Base-by-base conservation (phyloP, 2,113 vertebrate species). In the Lepidothrix coronata region DNA sequence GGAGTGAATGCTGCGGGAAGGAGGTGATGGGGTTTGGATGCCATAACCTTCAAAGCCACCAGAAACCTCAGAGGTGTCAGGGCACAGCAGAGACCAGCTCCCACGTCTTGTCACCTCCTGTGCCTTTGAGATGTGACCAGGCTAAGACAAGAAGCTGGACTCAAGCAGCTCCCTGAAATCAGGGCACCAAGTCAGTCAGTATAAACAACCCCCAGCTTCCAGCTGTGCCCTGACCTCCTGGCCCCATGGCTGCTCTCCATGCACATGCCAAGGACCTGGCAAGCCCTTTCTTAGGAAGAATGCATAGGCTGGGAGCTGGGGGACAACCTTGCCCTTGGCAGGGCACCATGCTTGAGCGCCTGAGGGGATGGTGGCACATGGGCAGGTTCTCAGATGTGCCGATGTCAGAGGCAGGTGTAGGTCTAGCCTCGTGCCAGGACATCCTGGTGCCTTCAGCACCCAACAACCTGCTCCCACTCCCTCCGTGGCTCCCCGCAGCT, bases 321-420 rank as follows among this genome's bases (percentile, higher is more conserved):
- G 58, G 16, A 62, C 21, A 46, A 30, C 22, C 5, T 27, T 76
- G 18, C 17, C 43, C 28, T 27, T 16, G 3, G 15, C 25, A 35
- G 1, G 1, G 52, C 48, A 73, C 13, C 37, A 39, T 30, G 18
- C 37, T 31, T 10, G 52, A 71, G 49, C 66, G 55, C 91, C 25
- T 66, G 37, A 71, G 44, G 33, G 28, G 25, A 82, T 41, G 62
- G 73, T 13, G 43, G 51, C 33, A 74, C 1, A 5, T 1, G 7
- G 39, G 24, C 31, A 70, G n/a, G n/a, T n/a, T 37, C 88, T 77
- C 3, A 8, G 30, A 48, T 41, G 28, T 24, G 44, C 37, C 1
- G 0, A 65, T 1, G 1, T 75, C 66, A 91, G 61, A 66, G 37
- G 44, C 2, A 5, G n/a, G 11, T 8, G 3, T 4, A 55, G 0